A percentile compares a stretch with the other conserved stretches of the same genome.
phyloP scores from a whole-genome alignment of 2,113 vertebrate genomes.

The Parus major region DNA sequence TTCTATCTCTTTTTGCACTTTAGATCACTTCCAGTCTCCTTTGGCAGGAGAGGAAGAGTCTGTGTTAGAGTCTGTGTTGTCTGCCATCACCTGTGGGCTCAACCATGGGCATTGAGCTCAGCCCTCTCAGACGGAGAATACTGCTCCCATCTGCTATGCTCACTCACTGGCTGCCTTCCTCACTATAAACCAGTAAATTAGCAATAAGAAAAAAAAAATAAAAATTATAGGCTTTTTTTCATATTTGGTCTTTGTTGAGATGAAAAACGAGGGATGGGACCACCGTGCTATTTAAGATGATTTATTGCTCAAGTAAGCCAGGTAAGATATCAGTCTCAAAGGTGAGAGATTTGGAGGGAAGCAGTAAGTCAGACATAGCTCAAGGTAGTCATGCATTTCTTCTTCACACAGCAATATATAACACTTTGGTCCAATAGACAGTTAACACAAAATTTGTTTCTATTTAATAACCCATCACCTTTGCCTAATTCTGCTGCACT shows the following conservation, averaged over 20 bases:
- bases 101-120: neutral
- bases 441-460: too few species aligned
- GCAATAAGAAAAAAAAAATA: neutral
- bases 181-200: neutral
- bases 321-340: too few species aligned
- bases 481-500: too few species aligned
- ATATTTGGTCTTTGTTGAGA: neutral
- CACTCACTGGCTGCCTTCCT: neutral
- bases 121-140: neutral
- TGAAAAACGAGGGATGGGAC: too few species aligned
- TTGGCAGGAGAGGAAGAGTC: neutral
- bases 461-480: too few species aligned
- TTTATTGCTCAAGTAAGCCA: too few species aligned
- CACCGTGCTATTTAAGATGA: too few species aligned
- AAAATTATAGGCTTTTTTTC: neutral
- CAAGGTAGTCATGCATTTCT: too few species aligned
- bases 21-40: constrained; percentile 25
- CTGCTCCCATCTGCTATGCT: neutral
- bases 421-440: too few species aligned
- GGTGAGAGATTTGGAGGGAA: too few species aligned
- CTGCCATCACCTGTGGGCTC: neutral
- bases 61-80: neutral
- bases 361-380: too few species aligned
- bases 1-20: constrained; percentile 50
- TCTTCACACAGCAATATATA: too few species aligned